Evolutionary conservation across 2,888 invertebrate species (phyloP).

Genomic region (Griposia aprilina): DNA sequence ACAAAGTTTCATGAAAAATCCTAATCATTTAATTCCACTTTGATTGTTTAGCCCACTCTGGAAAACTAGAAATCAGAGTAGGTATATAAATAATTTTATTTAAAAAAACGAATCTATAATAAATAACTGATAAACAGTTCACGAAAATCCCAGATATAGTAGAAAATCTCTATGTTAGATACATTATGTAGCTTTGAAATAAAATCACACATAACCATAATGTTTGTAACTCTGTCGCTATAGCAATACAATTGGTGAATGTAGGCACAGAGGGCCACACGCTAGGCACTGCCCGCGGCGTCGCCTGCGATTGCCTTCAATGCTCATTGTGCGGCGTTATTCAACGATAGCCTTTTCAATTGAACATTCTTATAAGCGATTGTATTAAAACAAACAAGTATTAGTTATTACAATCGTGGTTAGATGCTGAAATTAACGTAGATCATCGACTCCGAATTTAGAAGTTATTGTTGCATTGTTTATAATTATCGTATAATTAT

Average conservation of each 20-base stretch:
- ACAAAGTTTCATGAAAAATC: not conserved
- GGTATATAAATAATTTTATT: not conserved
- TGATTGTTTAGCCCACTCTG: not conserved
- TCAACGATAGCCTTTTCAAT: slow-evolving; percentile 83
- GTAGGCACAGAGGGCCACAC: slow-evolving; percentile 73
- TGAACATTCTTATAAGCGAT: slow-evolving; percentile 73
- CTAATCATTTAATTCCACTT: not conserved
- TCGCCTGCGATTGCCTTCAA: slow-evolving; percentile 73
- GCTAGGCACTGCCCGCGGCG: slow-evolving; percentile 77
- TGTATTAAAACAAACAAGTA: slow-evolving; percentile 73
- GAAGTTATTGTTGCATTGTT: slow-evolving; percentile 49
- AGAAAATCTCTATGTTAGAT: not conserved
- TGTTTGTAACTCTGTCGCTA: slow-evolving; percentile 58
- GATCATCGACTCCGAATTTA: slow-evolving; percentile 13
- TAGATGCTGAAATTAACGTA: slow-evolving; percentile 44
- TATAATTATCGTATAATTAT: slow-evolving; percentile 9
- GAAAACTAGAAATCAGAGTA: not conserved
- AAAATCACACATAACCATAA: slow-evolving; percentile 5
- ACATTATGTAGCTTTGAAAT: not conserved
- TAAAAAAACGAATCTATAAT: not conserved
- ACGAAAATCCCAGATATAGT: not conserved
- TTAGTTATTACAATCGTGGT: slow-evolving; percentile 58
- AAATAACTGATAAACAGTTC: no score
- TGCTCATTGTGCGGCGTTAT: slow-evolving; percentile 83
- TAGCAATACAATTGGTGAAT: slow-evolving; percentile 61